phyloP scores from a whole-genome alignment of 2,113 vertebrate species.

The Stegastes partitus region DNA sequence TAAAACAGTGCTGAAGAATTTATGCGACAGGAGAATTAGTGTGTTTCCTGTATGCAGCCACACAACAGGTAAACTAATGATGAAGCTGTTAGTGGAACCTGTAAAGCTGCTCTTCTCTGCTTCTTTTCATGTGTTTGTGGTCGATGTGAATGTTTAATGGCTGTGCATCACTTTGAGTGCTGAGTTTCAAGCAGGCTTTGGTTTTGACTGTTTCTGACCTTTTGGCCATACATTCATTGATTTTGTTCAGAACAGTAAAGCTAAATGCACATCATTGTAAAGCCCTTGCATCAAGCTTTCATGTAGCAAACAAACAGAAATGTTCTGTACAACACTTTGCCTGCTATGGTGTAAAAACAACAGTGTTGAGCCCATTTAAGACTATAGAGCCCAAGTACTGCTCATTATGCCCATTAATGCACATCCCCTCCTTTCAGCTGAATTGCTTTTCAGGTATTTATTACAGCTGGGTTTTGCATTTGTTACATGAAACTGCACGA shows the following conservation, averaged over 20 bases:
- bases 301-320: background rate
- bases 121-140: too few species aligned
- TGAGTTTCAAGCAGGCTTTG: background rate
- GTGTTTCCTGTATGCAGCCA: background rate
- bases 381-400: too few species aligned
- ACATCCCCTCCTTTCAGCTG: too few species aligned
- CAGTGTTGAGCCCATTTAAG: too few species aligned
- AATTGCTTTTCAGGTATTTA: too few species aligned
- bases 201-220: background rate
- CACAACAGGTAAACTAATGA: background rate
- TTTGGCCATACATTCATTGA: background rate
- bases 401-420: too few species aligned
- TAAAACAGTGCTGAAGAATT: background rate
- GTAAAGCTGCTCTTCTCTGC: background rate
- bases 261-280: background rate
- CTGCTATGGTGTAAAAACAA: too few species aligned
- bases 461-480: too few species aligned
- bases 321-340: background rate
- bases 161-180: background rate
- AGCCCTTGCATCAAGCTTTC: background rate
- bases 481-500: too few species aligned
- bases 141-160: background rate
- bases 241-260: background rate
- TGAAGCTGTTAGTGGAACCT: background rate
- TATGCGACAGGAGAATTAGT: background rate